phyloP scores from a whole-genome alignment of 2,888 invertebrate species.

The Drepana falcataria region DNA sequence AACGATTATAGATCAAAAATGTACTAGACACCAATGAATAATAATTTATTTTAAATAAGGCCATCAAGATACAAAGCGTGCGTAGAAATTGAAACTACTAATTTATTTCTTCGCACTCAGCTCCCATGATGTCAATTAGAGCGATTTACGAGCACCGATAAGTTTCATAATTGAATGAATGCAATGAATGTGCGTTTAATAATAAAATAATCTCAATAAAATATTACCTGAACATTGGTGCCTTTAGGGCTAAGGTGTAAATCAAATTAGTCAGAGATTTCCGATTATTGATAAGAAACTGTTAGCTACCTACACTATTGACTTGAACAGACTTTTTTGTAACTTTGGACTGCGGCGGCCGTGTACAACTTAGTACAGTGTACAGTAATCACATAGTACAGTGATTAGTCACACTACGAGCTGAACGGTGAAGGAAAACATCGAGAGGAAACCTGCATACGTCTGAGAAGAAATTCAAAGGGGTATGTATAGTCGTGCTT shows the following conservation, averaged over 20 bases:
- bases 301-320: not conserved
- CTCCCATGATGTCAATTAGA: conserved; percentile 28
- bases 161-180: conserved; percentile 28
- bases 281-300: not conserved
- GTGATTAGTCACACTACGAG: too few relatives aligned
- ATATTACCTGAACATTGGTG: conserved; percentile 4
- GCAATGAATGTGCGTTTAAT: conserved; percentile 11
- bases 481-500: too few relatives aligned
- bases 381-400: too few relatives aligned
- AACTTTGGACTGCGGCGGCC: too few relatives aligned
- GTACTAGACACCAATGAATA: not conserved
- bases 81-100: conserved; percentile 25
- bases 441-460: too few relatives aligned
- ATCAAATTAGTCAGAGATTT: not conserved
- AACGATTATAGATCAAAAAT: not conserved
- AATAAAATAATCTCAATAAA: conserved; percentile 4
- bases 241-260: conserved; percentile 1
- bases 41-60: conserved; percentile 1
- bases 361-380: too few relatives aligned
- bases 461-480: too few relatives aligned
- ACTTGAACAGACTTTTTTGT: too few relatives aligned
- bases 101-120: conserved; percentile 26
- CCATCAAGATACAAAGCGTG: conserved; percentile 13
- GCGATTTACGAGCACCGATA: conserved; percentile 32
- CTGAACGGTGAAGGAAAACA: too few relatives aligned